These are phyloP conservation scores for Centroberyx gerrardi DNA, from an alignment of 2,797 vertebrate genomes.

Conservation along the genomic window DNA sequence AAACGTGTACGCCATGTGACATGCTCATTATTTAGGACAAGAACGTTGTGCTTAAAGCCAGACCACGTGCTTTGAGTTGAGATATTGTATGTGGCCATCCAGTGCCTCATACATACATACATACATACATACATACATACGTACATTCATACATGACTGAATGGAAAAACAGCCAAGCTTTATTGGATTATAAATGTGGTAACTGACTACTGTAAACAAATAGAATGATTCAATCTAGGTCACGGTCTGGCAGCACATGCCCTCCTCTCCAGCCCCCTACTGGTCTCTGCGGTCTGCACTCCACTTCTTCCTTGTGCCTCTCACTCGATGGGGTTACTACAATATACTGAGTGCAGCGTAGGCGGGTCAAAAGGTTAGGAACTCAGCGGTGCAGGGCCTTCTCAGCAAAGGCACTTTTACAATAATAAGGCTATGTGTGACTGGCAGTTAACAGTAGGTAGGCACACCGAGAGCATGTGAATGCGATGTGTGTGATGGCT, in stretches of 20 bases:
- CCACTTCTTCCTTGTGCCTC: conserved; percentile 24
- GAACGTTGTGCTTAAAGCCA: conserved; percentile 21
- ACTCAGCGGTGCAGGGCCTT: conserved; percentile 31
- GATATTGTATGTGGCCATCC: conserved; percentile 4
- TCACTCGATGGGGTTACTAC: conserved; percentile 26
- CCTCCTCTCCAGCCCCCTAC: background rate
- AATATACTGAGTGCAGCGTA: conserved; percentile 26
- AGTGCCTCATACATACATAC: conserved; percentile 13
- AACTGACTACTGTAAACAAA: conserved; percentile 54
- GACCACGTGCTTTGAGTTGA: background rate
- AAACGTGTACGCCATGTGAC: conserved; percentile 43
- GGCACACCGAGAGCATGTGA: conserved; percentile 35
- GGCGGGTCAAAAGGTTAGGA: conserved; percentile 57
- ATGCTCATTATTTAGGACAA: conserved; percentile 27
- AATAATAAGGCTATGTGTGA: conserved; percentile 44
- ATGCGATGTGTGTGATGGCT: conserved; percentile 49
- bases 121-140: background rate
- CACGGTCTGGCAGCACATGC: conserved; percentile 15
- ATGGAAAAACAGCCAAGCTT: conserved; percentile 62
- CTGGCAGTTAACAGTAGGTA: conserved; percentile 53
- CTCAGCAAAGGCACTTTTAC: conserved; percentile 34
- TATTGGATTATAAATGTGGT: conserved; percentile 59
- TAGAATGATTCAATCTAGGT: conserved; percentile 21
- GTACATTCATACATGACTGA: conserved; percentile 33
- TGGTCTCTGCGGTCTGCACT: conserved; percentile 26